A percentile compares a stretch with the other conserved stretches of the same genome.
Conservation (phyloP, 2,888 invertebrate genomes). For the Tetanocera ferruginea region DNA sequence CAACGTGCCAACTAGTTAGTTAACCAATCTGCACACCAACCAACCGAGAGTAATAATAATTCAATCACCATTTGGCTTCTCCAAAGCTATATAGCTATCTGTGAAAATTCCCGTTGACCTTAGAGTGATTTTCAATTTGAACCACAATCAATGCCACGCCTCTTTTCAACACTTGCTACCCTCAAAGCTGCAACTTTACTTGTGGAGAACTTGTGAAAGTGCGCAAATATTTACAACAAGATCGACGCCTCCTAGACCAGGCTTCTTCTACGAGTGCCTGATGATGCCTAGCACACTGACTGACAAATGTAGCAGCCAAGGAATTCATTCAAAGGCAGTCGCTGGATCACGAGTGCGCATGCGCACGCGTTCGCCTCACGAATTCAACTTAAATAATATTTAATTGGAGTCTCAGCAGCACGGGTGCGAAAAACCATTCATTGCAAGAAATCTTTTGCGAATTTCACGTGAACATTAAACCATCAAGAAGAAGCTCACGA, state of each 20-base stretch:
- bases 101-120: slow-evolving; percentile 18
- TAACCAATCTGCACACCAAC: not conserved
- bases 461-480: not conserved
- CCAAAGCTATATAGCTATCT: not conserved
- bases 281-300: not conserved
- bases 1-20: too few relatives aligned
- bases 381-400: slow-evolving; percentile 61
- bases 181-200: slow-evolving; percentile 13
- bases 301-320: not conserved
- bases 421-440: slow-evolving; percentile 58
- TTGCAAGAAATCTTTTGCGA: slow-evolving; percentile 1
- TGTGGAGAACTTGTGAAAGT: slow-evolving; percentile 45
- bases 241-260: slow-evolving; percentile 28
- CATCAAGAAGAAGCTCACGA: not conserved
- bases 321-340: not conserved
- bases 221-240: slow-evolving; percentile 59
- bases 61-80: not conserved
- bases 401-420: slow-evolving; percentile 65
- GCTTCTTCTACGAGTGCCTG: not conserved
- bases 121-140: slow-evolving; percentile 18
- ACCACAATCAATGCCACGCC: slow-evolving; percentile 18
- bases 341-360: slow-evolving; percentile 38
- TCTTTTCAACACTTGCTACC: slow-evolving; percentile 15
- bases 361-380: slow-evolving; percentile 42
- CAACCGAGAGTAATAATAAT: not conserved